Percentiles rank a stretch among this genome's conserved stretches.
Conservation (phyloP, 2,113 vertebrate genomes). For the Sitta europaea region DNA sequence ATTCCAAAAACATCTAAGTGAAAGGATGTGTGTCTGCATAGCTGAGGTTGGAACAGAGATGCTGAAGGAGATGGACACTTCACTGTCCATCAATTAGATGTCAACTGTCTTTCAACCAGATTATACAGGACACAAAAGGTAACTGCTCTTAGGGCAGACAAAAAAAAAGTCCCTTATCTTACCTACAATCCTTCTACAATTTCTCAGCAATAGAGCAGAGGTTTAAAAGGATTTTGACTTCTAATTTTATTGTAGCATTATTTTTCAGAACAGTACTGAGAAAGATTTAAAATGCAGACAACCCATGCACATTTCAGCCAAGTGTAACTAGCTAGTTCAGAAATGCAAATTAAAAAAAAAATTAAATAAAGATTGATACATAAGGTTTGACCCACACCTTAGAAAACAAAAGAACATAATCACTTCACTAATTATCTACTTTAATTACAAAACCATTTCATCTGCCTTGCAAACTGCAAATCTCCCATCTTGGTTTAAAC, state of each 20-base stretch:
- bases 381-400: background rate
- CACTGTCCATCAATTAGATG: too few relatives aligned
- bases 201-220: background rate
- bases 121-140: background rate
- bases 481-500: background rate
- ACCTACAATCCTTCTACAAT: background rate
- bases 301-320: background rate
- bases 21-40: background rate
- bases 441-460: background rate
- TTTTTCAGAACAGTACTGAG: background rate
- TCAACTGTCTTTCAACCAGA: background rate
- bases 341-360: background rate
- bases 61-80: background rate
- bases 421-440: background rate
- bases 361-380: background rate
- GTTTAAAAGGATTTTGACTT: background rate
- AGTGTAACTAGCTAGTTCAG: background rate
- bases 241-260: background rate
- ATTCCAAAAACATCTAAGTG: background rate
- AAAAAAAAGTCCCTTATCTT: background rate
- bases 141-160: background rate
- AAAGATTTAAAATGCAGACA: background rate
- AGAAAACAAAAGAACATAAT: background rate
- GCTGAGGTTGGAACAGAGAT: background rate
- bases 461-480: background rate